Evolutionary conservation across 2,888 invertebrate species (phyloP).

Genomic region (Diarsia mendica): DNA sequence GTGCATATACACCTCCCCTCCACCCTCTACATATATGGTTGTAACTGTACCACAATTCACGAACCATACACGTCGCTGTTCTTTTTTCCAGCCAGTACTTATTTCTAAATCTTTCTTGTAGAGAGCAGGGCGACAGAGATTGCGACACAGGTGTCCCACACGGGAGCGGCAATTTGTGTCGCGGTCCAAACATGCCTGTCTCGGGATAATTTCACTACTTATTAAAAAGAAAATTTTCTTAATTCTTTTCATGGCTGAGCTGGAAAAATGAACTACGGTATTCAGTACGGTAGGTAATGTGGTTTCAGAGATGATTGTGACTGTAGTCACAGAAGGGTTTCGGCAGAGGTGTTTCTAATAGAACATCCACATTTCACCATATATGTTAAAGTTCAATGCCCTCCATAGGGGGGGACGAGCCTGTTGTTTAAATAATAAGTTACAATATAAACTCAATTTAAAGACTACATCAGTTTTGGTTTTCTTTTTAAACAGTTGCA

Average conservation of each 20-base stretch:
- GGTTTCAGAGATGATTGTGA: background rate
- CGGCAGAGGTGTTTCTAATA: background rate
- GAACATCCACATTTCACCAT: background rate
- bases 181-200: conserved; percentile 41
- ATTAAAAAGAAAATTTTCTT: conserved; percentile 38
- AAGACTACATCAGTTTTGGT: background rate
- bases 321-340: background rate
- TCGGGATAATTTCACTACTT: conserved; percentile 50
- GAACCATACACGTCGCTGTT: background rate
- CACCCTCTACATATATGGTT: background rate
- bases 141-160: conserved; percentile 58
- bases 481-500: background rate
- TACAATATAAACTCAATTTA: background rate
- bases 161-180: conserved; percentile 56
- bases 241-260: conserved; percentile 6
- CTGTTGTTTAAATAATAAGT: background rate
- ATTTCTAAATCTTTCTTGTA: conserved; percentile 40
- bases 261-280: background rate
- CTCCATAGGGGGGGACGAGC: background rate
- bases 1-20: background rate
- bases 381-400: background rate
- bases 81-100: conserved; percentile 18
- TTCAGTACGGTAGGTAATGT: background rate
- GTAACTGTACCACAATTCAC: background rate
- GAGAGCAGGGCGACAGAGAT: conserved; percentile 42